A percentile compares a stretch with the other conserved stretches of the same genome.
Conservation (phyloP, 1,140 invertebrate species). For the Ostrea edulis region DNA sequence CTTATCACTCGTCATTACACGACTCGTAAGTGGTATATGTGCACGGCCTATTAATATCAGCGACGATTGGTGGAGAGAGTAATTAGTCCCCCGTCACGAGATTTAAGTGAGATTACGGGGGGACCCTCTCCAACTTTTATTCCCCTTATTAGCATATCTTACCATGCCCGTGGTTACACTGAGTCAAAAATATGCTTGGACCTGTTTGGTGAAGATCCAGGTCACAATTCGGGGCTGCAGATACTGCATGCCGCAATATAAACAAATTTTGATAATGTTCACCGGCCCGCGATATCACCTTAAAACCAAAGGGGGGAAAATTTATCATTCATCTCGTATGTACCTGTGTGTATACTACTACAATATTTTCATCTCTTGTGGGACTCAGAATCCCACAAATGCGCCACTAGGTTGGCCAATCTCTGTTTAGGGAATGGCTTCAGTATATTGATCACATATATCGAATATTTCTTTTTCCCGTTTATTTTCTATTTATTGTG, state of each 20-base stretch:
- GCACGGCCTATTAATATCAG: constrained; percentile 19
- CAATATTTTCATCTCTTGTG: neutral
- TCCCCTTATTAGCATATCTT: constrained; percentile 38
- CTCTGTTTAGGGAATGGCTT: neutral
- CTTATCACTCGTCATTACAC: constrained; percentile 36
- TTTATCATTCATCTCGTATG: neutral
- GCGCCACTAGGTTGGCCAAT: neutral
- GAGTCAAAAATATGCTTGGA: constrained; percentile 23
- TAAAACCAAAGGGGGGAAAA: neutral
- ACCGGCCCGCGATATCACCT: constrained; percentile 9
- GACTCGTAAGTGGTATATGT: constrained; percentile 18
- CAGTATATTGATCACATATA: neutral
- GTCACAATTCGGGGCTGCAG: constrained; percentile 14
- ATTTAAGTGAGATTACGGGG: constrained; percentile 27
- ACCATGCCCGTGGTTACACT: neutral
- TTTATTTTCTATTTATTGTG: neutral
- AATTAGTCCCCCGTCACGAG: constrained; percentile 45
- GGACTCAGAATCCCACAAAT: neutral
- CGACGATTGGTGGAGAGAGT: constrained; percentile 27
- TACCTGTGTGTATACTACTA: neutral
- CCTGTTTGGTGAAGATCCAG: neutral
- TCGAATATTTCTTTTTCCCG: neutral
- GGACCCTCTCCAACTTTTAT: neutral
- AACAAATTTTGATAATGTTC: constrained; percentile 34
- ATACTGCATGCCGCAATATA: constrained; percentile 19